Evolutionary conservation across 2,113 vertebrate genomes (phyloP).

Genomic region (Psammodynastes pulverulentus): DNA sequence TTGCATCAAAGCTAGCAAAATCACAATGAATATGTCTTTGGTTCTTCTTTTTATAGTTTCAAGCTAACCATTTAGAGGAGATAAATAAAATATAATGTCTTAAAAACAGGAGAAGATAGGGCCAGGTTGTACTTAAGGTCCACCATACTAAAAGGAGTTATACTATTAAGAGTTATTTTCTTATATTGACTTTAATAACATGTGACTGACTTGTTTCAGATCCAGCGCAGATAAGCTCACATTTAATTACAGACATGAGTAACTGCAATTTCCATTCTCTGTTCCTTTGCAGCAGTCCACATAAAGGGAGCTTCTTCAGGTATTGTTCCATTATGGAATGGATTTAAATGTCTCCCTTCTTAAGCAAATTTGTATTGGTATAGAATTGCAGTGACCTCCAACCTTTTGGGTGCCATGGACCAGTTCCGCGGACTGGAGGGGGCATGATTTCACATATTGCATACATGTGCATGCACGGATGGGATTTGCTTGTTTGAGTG

Average conservation of each 20-base stretch:
- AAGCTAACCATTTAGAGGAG: no score
- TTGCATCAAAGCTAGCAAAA: no score
- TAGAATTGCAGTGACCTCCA: no score
- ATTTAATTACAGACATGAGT: background rate
- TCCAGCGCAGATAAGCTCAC: background rate
- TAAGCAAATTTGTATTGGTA: background rate
- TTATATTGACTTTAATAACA: background rate
- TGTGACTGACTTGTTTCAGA: background rate
- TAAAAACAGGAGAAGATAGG: no score
- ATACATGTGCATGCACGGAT: rapidly evolving
- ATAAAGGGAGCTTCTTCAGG: background rate
- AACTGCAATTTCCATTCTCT: background rate
- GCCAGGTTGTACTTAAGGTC: no score
- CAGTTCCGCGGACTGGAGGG: no score
- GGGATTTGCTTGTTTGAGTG: no score
- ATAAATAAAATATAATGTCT: no score
- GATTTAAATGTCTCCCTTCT: background rate
- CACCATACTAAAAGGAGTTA: background rate
- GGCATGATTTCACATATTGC: no score
- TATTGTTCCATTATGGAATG: background rate
- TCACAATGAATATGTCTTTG: no score
- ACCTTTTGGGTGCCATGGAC: no score
- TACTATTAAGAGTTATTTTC: background rate
- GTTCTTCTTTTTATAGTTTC: no score
- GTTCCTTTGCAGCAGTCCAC: background rate